Evolutionary conservation across 2,797 vertebrate species (phyloP).

Genomic region (Eulemur mongoz): DNA sequence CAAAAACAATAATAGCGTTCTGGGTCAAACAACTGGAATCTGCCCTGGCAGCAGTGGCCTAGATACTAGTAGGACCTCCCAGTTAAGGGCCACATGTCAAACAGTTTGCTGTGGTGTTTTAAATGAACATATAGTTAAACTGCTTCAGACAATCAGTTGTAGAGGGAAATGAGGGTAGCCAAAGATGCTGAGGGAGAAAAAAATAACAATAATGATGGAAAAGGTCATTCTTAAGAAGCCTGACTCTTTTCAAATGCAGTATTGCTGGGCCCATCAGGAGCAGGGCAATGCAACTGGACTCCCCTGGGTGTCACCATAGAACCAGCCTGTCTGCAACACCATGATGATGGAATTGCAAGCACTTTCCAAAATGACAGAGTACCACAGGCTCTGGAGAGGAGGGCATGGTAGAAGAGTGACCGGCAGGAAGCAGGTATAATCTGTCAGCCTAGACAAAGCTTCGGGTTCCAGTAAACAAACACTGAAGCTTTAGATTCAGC

Average conservation of each 20-base stretch:
- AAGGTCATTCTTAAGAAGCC: neutral
- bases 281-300: neutral
- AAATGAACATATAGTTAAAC: constrained; percentile 20
- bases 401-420: neutral
- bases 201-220: neutral
- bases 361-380: neutral
- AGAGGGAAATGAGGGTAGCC: neutral
- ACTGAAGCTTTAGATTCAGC: neutral
- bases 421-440: neutral
- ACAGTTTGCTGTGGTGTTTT: neutral
- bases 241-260: neutral
- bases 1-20: neutral
- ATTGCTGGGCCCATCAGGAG: neutral
- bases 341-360: neutral
- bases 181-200: neutral
- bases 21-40: neutral
- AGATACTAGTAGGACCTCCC: neutral
- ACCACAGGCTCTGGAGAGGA: neutral
- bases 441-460: neutral
- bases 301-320: neutral
- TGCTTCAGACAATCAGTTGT: neutral
- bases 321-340: neutral
- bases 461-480: neutral
- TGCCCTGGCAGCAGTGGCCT: neutral
- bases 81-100: neutral